Evolutionary conservation across 2,113 vertebrate species (phyloP).

Genomic region (Hiodon alosoides): DNA sequence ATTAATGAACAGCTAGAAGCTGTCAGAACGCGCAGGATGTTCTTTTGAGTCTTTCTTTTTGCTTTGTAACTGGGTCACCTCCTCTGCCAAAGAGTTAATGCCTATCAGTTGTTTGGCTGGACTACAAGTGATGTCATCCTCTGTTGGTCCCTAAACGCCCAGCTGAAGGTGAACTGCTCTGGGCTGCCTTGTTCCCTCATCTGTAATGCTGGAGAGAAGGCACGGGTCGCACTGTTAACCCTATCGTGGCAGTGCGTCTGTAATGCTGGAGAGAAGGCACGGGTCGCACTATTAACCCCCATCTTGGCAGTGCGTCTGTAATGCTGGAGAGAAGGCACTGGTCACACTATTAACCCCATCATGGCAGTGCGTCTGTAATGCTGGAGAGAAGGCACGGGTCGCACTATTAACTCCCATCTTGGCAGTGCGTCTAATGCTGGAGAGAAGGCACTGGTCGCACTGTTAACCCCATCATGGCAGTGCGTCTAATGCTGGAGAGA

Average conservation of each 20-base stretch:
- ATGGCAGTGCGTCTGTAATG: no score
- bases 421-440: background rate
- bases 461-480: no score
- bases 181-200: background rate
- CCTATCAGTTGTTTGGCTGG: slow-evolving; percentile 15
- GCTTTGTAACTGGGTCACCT: background rate
- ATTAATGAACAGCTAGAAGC: background rate
- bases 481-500: no score
- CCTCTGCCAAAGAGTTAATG: slow-evolving; percentile 11
- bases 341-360: no score
- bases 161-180: background rate
- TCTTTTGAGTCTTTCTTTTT: slow-evolving; percentile 5
- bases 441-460: background rate
- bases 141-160: background rate
- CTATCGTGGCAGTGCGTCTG: no score
- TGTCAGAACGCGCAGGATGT: background rate
- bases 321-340: background rate
- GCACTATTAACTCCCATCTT: no score
- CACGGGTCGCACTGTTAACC: no score
- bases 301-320: background rate
- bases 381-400: no score
- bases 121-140: slow-evolving; percentile 18
- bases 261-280: no score
- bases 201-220: background rate
- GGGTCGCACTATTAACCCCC: no score